Evolutionary conservation across 2,113 vertebrate genomes (phyloP), one percentile per base, ranked within the genome.

Genomic region (Aspidoscelis tigris): DNA sequence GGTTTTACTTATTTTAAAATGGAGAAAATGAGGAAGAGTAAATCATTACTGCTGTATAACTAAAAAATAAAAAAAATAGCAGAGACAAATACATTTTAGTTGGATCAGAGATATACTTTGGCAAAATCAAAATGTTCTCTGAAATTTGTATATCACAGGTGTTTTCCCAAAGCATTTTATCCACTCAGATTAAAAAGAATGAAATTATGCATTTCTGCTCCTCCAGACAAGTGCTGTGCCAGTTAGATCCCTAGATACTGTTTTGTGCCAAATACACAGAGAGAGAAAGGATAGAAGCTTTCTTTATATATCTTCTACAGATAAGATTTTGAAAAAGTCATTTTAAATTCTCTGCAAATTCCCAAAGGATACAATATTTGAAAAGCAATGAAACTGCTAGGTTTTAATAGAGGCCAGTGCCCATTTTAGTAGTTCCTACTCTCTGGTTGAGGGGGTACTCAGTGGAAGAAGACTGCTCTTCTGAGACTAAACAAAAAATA

Each of bases 111-210:
- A 68, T 90, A 92, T 91, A n/a, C 44, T 87, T 91, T 93, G 92
- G 92, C 91, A 77, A 43, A 72, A 44, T 53, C 18, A 76, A 66
- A 65, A 53, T 12, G 71, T 50, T 83, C 26, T 2, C 0, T 0
- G 71, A 86, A 81, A 12, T 69, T 80, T 80, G 69, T 0, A 78
- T 65, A 89, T 89, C 82, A 87, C 92, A 93, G 91, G 90, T 93
- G 92, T 93, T 93, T 89, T 90, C 92, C 91, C 89, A 90, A 70
- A 90, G 89, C 77, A 87, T 88, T 72, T 83, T 22, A 0, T 68
- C 88, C 85, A 89, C 84, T 86, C 84, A 91, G 86, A 89, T 87
- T 50, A 88, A 64, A 91, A 91, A 85, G 88, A 76, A 93, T 70
- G 88, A 53, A 71, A 87, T 12, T 64, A 85, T 72, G 4, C 75